Conservation (phyloP, 2,113 vertebrate species). For the Jaculus jaculus region DNA sequence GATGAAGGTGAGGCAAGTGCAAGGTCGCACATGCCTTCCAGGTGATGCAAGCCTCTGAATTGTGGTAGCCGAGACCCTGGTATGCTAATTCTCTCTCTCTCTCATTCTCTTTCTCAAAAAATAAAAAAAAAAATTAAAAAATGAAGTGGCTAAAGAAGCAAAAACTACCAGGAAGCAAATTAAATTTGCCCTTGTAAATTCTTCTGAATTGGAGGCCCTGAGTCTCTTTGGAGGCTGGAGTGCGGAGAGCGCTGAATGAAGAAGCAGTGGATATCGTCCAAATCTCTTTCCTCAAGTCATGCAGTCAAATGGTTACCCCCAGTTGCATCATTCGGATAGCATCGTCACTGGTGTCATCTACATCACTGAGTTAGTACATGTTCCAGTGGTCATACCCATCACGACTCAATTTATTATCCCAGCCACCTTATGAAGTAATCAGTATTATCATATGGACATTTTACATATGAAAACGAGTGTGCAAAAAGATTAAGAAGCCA, state of each 20-base stretch:
- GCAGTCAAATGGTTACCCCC: neutral
- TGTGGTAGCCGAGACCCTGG: no score
- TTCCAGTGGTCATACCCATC: neutral
- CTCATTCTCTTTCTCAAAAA: no score
- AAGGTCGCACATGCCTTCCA: no score
- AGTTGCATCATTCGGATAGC: neutral
- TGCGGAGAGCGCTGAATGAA: neutral
- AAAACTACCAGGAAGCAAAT: neutral
- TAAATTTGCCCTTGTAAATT: neutral
- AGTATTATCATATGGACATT: neutral
- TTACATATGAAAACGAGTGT: constrained; percentile 13
- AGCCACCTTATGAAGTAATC: constrained; percentile 1
- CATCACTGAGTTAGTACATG: neutral
- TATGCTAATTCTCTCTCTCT: no score
- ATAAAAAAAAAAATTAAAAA: neutral
- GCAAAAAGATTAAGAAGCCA: neutral
- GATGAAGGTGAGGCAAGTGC: no score
- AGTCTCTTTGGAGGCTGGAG: neutral
- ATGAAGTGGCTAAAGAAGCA: neutral
- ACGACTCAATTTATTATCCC: neutral
- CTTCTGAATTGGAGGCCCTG: neutral
- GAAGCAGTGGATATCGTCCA: neutral
- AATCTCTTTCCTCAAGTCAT: constrained; percentile 3
- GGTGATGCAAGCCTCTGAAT: no score
- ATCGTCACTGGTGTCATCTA: neutral